A percentile compares a stretch with the other conserved stretches of the same genome.
Evolutionary conservation across 2,113 vertebrate genomes (phyloP).

Genomic region (Stigmatopora argus): DNA sequence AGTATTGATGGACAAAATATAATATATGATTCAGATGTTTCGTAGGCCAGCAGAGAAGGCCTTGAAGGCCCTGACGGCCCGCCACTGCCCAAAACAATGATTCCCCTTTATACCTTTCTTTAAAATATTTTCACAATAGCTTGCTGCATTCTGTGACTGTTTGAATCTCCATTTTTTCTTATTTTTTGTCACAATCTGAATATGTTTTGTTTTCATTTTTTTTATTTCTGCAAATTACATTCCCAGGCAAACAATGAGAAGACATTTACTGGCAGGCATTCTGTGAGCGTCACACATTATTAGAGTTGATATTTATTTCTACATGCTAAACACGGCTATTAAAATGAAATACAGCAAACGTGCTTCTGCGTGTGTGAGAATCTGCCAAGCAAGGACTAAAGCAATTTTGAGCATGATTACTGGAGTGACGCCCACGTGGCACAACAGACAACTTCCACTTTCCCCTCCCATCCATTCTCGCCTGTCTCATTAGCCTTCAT

Average conservation of each 20-base stretch:
- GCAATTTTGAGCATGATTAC: slow-evolving; percentile 37
- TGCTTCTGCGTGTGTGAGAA: neutral
- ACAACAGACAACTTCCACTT: slow-evolving; percentile 27
- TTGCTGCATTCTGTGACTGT: neutral
- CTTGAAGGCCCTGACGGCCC: no score
- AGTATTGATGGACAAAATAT: no score
- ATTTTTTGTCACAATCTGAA: neutral
- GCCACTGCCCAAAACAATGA: no score
- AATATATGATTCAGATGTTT: no score
- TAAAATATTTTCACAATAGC: neutral
- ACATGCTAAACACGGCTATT: slow-evolving; percentile 18
- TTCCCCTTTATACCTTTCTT: no score
- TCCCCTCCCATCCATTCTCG: slow-evolving; percentile 35
- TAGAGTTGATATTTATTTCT: slow-evolving; percentile 19
- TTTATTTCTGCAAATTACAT: neutral
- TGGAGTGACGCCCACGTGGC: slow-evolving; percentile 42
- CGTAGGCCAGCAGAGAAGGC: no score
- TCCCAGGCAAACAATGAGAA: neutral
- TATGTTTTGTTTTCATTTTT: neutral
- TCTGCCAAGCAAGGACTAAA: slow-evolving; percentile 23
- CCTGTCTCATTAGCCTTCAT: slow-evolving; percentile 54
- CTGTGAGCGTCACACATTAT: slow-evolving; percentile 10
- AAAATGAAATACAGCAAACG: slow-evolving; percentile 25
- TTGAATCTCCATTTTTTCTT: neutral
- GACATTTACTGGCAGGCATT: neutral